A percentile compares a stretch with the other conserved stretches of the same genome.
These are phyloP conservation scores for Dendrolimus kikuchii DNA, from an alignment of 1,140 invertebrate genomes.

Conservation along the genomic window DNA sequence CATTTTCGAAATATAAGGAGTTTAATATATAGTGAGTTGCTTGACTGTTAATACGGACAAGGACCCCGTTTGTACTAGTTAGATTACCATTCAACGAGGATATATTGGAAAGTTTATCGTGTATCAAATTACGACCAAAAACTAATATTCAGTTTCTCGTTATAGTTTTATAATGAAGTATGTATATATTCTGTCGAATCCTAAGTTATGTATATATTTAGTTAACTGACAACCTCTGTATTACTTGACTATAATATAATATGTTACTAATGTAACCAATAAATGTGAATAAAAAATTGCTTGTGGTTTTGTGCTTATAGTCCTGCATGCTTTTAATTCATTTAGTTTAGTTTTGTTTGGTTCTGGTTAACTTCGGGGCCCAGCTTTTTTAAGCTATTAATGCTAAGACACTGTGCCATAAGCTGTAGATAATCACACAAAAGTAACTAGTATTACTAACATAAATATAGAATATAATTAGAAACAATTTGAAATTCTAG, in stretches of 20 bases:
- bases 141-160: constrained; percentile 16
- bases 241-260: constrained; percentile 30
- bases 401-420: constrained; percentile 6
- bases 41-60: no score
- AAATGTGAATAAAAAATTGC: constrained; percentile 66
- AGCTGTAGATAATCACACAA: background rate
- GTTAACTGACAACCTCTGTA: constrained; percentile 45
- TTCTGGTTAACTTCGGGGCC: constrained; percentile 39
- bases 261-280: constrained; percentile 66
- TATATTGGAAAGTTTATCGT: no score
- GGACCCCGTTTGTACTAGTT: no score
- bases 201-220: constrained; percentile 41
- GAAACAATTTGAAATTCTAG: no score
- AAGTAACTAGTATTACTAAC: no score
- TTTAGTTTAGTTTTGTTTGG: constrained; percentile 27
- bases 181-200: constrained; percentile 38
- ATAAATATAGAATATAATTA: no score
- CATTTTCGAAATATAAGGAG: no score
- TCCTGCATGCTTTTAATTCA: constrained; percentile 54
- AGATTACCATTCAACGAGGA: no score
- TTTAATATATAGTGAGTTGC: no score
- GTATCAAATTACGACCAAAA: constrained; percentile 15
- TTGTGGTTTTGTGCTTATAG: constrained; percentile 68
- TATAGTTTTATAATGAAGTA: constrained; percentile 27
- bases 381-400: constrained; percentile 21